Percentiles rank a stretch among this genome's conserved stretches.
Evolutionary conservation across 2,797 vertebrate species (phyloP).

Genomic region (Rachycentron canadum): DNA sequence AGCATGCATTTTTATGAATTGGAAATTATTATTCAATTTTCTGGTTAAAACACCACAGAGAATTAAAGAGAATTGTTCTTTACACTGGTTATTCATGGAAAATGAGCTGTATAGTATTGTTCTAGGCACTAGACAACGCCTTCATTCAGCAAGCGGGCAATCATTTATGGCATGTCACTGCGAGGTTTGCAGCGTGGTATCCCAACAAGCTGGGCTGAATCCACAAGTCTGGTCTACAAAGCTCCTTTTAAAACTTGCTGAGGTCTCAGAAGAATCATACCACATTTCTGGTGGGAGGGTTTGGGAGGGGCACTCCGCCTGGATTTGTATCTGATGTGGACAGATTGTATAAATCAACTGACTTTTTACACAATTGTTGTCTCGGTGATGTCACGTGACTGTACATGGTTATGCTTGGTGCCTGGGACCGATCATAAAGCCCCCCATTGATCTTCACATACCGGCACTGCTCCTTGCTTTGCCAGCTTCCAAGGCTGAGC

Average conservation of each 20-base stretch:
- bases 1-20: not conserved
- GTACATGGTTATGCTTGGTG: conserved; percentile 64
- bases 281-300: conserved; percentile 43
- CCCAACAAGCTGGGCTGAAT: not conserved
- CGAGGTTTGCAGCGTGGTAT: conserved; percentile 19
- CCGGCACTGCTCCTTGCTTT: conserved; percentile 43
- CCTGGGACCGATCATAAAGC: conserved; percentile 81
- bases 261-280: conserved; percentile 41
- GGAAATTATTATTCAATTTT: too few species aligned
- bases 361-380: conserved; percentile 42
- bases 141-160: conserved; percentile 32
- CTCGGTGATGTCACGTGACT: conserved; percentile 68
- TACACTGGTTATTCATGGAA: not conserved
- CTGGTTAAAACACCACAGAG: not conserved
- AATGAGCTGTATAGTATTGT: not conserved
- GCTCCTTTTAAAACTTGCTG: not conserved
- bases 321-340: conserved; percentile 34
- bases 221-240: conserved; percentile 17
- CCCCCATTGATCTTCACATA: conserved; percentile 77
- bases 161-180: conserved; percentile 9
- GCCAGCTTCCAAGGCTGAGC: conserved; percentile 61
- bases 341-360: conserved; percentile 49
- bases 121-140: conserved; percentile 20
- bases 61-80: not conserved
- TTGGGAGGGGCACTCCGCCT: conserved; percentile 3